phyloP scores from a whole-genome alignment of 2,113 vertebrate species.

The Rhinopomastus cyanomelas region DNA sequence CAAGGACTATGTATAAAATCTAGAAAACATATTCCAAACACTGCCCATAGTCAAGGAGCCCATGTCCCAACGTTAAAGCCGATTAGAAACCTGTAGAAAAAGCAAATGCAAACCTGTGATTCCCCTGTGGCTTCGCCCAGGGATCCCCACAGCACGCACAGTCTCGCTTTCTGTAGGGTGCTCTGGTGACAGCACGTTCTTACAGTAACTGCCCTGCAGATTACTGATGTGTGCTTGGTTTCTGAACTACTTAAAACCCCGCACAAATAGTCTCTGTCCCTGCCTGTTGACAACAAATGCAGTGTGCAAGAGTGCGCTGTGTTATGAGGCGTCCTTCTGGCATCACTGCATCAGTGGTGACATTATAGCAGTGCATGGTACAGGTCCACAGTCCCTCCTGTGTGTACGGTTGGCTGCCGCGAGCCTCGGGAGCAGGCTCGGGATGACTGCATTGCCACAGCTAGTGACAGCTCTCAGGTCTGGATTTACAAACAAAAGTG shows the following conservation, averaged over 20 bases:
- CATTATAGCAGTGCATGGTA: not conserved
- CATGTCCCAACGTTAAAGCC: not conserved
- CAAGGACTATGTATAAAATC: not conserved
- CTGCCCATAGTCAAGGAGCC: not conserved
- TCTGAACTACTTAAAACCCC: not conserved
- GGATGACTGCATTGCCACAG: slow-evolving; percentile 9
- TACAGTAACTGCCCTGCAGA: not conserved
- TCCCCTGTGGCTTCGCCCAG: not conserved
- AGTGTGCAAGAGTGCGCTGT: not conserved
- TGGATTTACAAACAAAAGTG: not conserved
- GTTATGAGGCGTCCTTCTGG: not conserved
- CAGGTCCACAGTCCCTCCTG: not conserved
- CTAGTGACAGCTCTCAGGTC: not conserved
- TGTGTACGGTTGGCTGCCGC: not conserved
- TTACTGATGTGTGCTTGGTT: not conserved
- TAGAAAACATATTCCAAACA: not conserved
- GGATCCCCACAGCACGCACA: fast-evolving
- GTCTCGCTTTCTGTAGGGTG: not conserved
- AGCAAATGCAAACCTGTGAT: not conserved
- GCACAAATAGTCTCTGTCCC: not conserved
- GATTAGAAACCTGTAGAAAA: not conserved
- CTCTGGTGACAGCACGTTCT: not conserved
- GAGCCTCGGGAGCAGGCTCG: not conserved
- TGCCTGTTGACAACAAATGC: not conserved
- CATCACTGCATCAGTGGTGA: no score